Percentiles rank a stretch among this genome's conserved stretches.
phyloP scores from a whole-genome alignment of 2,113 vertebrate genomes.

The Psephotus haematonotus region DNA sequence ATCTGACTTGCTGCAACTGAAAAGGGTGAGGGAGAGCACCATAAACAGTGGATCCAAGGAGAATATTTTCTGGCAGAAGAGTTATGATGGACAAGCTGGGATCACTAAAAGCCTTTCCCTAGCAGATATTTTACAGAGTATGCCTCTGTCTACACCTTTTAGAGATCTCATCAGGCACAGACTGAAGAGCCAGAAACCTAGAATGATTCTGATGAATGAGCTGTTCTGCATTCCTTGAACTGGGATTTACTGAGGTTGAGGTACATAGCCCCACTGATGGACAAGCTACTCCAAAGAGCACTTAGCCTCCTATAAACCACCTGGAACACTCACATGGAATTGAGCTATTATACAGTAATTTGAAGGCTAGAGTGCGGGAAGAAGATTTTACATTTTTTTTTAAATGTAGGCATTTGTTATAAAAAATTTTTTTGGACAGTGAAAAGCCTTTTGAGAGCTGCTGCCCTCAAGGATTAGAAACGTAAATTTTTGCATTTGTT shows the following conservation, averaged over 20 bases:
- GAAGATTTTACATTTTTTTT: background rate
- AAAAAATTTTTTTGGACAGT: background rate
- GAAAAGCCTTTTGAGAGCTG: background rate
- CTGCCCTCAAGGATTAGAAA: background rate
- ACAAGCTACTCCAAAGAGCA: background rate
- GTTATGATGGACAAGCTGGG: background rate
- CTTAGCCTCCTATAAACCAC: background rate
- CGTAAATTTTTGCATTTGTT: background rate
- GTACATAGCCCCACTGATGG: background rate
- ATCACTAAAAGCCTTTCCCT: background rate
- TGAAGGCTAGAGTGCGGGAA: background rate
- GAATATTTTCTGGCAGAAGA: background rate
- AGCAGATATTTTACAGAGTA: background rate
- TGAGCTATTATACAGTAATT: background rate
- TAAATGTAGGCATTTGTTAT: background rate
- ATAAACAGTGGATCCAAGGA: background rate
- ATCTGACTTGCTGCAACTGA: background rate
- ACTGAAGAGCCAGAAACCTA: background rate
- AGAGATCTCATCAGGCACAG: background rate
- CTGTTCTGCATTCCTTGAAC: background rate
- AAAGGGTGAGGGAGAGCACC: background rate
- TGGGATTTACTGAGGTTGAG: background rate
- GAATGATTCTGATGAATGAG: background rate
- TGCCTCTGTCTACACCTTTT: background rate
- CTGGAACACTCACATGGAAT: background rate